Evolutionary conservation across 2,797 vertebrate genomes (phyloP).

Genomic region (Catostomus latipinnis): DNA sequence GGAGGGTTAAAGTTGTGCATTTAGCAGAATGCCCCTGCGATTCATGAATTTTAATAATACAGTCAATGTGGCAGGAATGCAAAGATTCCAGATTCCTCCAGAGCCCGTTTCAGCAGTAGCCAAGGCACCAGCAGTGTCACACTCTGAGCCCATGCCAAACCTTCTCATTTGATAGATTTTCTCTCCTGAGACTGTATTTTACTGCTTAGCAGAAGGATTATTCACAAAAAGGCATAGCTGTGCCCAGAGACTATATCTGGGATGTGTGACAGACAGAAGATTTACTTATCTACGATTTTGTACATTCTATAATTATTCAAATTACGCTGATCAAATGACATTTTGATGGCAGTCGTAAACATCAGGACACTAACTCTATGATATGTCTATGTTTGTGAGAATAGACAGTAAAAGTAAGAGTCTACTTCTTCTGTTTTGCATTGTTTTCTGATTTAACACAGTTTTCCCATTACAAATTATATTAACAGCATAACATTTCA

Average conservation of each 20-base stretch:
- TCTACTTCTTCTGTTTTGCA: too few relatives aligned
- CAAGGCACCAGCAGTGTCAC: slow-evolving; percentile 16
- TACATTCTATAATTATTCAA: slow-evolving; percentile 36
- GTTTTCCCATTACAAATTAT: too few relatives aligned
- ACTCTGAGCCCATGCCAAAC: slow-evolving; percentile 17
- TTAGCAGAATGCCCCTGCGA: slow-evolving; percentile 53
- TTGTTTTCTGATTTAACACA: too few relatives aligned
- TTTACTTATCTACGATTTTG: not conserved
- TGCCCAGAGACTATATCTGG: slow-evolving; percentile 16
- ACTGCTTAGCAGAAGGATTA: slow-evolving; percentile 26
- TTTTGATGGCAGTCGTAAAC: slow-evolving; percentile 1
- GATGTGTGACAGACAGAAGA: slow-evolving; percentile 16
- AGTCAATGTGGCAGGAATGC: slow-evolving; percentile 25
- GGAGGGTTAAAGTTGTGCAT: slow-evolving; percentile 49
- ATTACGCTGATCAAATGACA: slow-evolving; percentile 31
- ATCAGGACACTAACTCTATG: too few relatives aligned
- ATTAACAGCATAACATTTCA: too few relatives aligned
- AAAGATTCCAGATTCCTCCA: slow-evolving; percentile 26
- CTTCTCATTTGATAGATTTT: slow-evolving; percentile 37
- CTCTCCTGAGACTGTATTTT: slow-evolving; percentile 34
- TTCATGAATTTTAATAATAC: slow-evolving; percentile 62
- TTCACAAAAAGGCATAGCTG: slow-evolving; percentile 11
- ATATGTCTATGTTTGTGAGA: not conserved
- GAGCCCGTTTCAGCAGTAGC: slow-evolving; percentile 30
- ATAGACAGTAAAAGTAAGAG: too few relatives aligned